A percentile compares a stretch with the other conserved stretches of the same genome.
phyloP scores from a whole-genome alignment of 2,113 vertebrate genomes.

The Salvator merianae region DNA sequence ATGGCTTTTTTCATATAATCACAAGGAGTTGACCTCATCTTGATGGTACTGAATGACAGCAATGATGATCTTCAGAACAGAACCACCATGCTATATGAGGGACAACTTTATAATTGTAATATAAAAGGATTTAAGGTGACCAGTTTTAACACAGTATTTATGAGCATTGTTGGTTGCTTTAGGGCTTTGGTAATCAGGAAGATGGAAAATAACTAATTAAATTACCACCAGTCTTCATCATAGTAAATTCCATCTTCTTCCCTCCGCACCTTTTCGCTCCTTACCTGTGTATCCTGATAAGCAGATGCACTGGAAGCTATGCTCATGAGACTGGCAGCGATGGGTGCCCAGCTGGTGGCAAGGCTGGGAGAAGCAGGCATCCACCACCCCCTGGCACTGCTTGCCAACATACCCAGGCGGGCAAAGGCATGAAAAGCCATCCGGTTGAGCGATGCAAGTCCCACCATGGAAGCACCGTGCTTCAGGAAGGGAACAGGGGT shows the following conservation, averaged over 20 bases:
- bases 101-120: no score
- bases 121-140: no score
- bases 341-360: slow-evolving; percentile 51
- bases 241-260: background rate
- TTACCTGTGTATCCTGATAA: slow-evolving; percentile 67
- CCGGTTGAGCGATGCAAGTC: slow-evolving; percentile 55
- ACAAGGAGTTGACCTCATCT: no score
- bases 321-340: slow-evolving; percentile 60
- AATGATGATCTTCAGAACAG: no score
- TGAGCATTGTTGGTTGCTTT: no score
- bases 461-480: slow-evolving; percentile 67
- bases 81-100: no score
- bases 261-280: background rate
- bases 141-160: no score
- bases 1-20: no score
- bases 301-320: slow-evolving; percentile 66
- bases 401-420: slow-evolving; percentile 57
- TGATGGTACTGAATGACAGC: no score
- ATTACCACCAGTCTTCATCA: background rate
- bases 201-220: background rate
- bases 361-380: slow-evolving; percentile 66
- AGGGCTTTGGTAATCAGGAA: background rate
- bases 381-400: slow-evolving; percentile 67
- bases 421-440: slow-evolving; percentile 65
- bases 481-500: slow-evolving; percentile 58